phyloP scores from a whole-genome alignment of 2,113 vertebrate genomes.

The Leptosomus discolor region DNA sequence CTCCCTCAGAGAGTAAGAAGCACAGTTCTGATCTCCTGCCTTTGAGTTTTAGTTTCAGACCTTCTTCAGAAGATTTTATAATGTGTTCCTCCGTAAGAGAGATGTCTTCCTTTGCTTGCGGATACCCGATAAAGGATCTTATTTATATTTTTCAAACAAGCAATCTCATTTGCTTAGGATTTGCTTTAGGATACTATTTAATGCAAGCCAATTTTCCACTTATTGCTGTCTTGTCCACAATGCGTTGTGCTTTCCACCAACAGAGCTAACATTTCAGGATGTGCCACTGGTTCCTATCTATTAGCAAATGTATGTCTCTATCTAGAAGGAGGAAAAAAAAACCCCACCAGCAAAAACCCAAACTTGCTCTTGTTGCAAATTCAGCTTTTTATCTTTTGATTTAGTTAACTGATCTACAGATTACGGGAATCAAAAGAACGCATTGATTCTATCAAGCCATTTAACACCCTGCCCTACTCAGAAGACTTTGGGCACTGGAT shows the following conservation, averaged over 20 bases:
- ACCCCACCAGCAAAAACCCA: neutral
- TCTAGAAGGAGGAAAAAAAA: neutral
- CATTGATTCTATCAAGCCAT: neutral
- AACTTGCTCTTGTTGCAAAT: neutral
- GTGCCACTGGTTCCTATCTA: accelerated
- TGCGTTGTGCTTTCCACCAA: neutral
- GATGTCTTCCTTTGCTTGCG: no score
- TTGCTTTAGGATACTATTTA: neutral
- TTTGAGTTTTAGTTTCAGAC: neutral
- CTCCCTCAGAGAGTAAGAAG: neutral
- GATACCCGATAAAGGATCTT: neutral
- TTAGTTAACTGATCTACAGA: neutral
- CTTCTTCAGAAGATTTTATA: neutral
- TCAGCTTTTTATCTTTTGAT: neutral
- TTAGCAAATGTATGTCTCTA: neutral
- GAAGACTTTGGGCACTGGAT: neutral
- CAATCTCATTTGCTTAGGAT: no score
- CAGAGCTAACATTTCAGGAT: neutral
- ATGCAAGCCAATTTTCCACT: neutral
- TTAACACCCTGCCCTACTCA: neutral
- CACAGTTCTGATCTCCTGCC: neutral
- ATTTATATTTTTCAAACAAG: neutral
- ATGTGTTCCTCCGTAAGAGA: neutral
- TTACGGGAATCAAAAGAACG: neutral
- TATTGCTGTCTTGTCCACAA: neutral